phyloP scores from a whole-genome alignment of 2,888 invertebrate genomes.

The Octonoba sinensis region DNA sequence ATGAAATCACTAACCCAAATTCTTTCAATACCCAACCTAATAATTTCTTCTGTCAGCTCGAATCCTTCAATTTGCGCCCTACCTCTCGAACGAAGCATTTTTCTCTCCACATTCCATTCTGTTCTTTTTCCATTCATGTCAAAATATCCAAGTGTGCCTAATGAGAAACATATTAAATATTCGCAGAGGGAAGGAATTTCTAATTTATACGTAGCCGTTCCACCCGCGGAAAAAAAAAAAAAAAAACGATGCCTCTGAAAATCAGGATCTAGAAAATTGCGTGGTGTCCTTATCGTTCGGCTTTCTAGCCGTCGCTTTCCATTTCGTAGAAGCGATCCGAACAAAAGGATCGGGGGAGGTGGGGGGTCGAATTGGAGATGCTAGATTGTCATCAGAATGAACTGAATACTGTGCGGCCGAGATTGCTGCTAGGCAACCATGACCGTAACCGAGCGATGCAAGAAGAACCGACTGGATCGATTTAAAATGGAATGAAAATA shows the following conservation, averaged over 20 bases:
- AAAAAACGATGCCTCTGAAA: constrained; percentile 15
- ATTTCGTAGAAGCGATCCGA: constrained; percentile 25
- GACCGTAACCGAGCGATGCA: constrained; percentile 30
- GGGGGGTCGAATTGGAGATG: background rate
- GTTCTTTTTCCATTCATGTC: background rate
- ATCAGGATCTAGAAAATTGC: constrained; percentile 36
- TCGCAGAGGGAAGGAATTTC: constrained; percentile 29
- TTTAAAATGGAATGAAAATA: constrained; percentile 61
- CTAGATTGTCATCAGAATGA: constrained; percentile 56
- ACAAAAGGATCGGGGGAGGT: constrained; percentile 1
- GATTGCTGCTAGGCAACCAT: constrained; percentile 62
- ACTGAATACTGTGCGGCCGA: constrained; percentile 51
- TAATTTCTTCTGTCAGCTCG: background rate
- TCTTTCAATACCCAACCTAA: background rate
- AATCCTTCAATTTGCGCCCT: background rate
- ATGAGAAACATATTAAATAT: constrained; percentile 61
- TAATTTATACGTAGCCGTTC: constrained; percentile 47
- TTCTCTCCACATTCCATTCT: background rate
- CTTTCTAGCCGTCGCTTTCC: constrained; percentile 18
- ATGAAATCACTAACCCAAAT: background rate
- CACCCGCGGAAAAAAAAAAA: constrained; percentile 4
- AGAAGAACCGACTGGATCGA: constrained; percentile 50
- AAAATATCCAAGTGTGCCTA: constrained; percentile 10
- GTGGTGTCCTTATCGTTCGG: constrained; percentile 33
- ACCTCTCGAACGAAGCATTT: background rate